Conservation (phyloP, 2,888 invertebrate genomes). For the Epirrhoe alternata region DNA sequence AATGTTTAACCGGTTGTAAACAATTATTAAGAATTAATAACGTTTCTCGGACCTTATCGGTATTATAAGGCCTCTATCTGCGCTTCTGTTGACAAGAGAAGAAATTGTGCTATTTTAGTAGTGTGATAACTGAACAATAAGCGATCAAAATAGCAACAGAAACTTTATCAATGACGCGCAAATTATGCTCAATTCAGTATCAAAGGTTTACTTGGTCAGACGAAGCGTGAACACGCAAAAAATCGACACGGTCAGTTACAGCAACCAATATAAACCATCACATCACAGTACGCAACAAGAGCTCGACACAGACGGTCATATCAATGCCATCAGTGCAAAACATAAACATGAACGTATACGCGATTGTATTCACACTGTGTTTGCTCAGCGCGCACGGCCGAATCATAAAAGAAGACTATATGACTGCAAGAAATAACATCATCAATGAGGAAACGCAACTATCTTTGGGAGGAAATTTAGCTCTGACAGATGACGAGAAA, state of each 20-base stretch:
- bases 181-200: neutral
- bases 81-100: neutral
- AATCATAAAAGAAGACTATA: conserved; percentile 52
- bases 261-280: conserved; percentile 15
- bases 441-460: conserved; percentile 71
- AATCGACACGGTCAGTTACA: conserved; percentile 15
- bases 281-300: conserved; percentile 21
- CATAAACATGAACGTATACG: conserved; percentile 42
- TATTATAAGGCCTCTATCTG: neutral
- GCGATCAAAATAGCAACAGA: neutral
- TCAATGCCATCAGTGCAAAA: conserved; percentile 25
- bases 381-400: conserved; percentile 44
- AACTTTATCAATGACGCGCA: neutral
- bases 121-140: neutral
- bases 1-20: neutral
- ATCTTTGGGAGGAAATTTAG: conserved; percentile 79
- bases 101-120: neutral
- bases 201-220: neutral
- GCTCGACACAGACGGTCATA: conserved; percentile 28
- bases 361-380: conserved; percentile 44
- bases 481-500: conserved; percentile 76
- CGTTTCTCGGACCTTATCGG: neutral
- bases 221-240: conserved; percentile 23
- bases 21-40: neutral
- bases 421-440: conserved; percentile 51